phyloP scores from a whole-genome alignment of 2,797 vertebrate genomes.

The Hirundo rustica region DNA sequence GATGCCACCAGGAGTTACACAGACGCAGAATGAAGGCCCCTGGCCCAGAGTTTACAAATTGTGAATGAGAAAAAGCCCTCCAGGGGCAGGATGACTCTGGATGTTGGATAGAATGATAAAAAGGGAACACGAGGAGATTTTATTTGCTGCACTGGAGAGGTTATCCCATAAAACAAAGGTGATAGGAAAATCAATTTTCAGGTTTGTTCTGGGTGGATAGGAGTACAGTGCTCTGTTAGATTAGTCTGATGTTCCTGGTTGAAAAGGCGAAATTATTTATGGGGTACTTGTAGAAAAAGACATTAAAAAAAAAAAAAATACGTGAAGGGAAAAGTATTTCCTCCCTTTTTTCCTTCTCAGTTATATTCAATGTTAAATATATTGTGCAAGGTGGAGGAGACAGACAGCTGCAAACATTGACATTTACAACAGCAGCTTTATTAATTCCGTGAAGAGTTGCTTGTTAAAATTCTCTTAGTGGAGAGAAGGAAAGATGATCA shows the following conservation, averaged over 20 bases:
- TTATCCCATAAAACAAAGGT: neutral
- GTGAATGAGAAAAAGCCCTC: neutral
- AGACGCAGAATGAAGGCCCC: neutral
- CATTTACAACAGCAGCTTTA: neutral
- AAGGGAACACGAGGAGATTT: neutral
- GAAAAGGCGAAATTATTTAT: slow-evolving; percentile 11
- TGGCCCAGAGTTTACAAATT: neutral
- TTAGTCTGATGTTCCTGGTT: neutral
- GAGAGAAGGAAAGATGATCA: neutral
- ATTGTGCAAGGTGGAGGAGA: neutral
- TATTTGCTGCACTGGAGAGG: neutral
- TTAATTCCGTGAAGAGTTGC: neutral
- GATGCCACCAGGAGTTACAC: neutral
- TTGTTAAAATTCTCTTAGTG: neutral
- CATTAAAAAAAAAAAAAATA: neutral
- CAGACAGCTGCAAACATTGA: neutral
- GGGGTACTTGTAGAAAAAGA: neutral
- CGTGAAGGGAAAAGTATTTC: neutral
- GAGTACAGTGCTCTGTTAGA: neutral
- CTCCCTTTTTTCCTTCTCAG: neutral
- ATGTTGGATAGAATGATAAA: neutral
- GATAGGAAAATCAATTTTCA: neutral
- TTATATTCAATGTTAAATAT: neutral
- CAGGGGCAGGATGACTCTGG: neutral
- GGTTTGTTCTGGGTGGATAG: neutral